A percentile compares a stretch with the other conserved stretches of the same genome.
Conservation (phyloP, 2,888 invertebrate genomes). For the Drosophila greeni region DNA sequence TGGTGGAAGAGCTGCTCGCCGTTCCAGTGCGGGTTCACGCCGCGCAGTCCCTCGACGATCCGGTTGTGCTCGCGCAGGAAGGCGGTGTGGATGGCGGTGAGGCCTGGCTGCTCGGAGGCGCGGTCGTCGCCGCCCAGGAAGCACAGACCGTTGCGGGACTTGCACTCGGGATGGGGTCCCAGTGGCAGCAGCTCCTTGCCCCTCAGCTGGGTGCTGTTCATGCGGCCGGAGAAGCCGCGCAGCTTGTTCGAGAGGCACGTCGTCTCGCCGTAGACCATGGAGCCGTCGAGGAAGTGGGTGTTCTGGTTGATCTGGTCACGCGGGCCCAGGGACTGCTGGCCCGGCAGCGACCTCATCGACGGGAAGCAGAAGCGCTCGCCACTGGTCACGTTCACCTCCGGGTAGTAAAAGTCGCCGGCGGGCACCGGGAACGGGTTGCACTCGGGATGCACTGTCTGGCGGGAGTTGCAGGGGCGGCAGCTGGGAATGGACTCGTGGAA, state of each 20-base stretch:
- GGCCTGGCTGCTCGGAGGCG: constrained; percentile 94
- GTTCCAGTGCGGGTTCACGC: constrained; percentile 93
- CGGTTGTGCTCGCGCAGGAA: constrained; percentile 95
- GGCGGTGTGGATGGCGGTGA: constrained; percentile 92
- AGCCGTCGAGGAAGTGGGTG: constrained; percentile 92
- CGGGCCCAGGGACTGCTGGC: constrained; percentile 91
- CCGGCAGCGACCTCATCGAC: constrained; percentile 95
- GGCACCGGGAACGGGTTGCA: constrained; percentile 96
- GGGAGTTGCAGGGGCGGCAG: constrained; percentile 92
- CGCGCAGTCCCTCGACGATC: constrained; percentile 86
- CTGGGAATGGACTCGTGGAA: constrained; percentile 94
- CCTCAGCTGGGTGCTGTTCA: constrained; percentile 88
- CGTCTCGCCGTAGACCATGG: constrained; percentile 94
- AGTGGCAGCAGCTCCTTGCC: constrained; percentile 90
- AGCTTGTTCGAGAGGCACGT: constrained; percentile 87
- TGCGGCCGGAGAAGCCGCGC: constrained; percentile 87
- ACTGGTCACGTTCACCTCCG: constrained; percentile 89
- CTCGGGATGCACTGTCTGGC: constrained; percentile 92
- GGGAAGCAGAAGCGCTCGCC: constrained; percentile 94
- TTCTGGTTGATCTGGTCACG: constrained; percentile 97
- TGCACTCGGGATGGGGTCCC: constrained; percentile 91
- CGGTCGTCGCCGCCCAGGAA: constrained; percentile 94
- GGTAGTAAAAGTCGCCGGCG: constrained; percentile 92
- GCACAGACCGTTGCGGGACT: constrained; percentile 90
- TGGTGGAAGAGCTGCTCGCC: constrained; percentile 91